Evolutionary conservation across 2,113 vertebrate genomes (phyloP), one percentile per base, ranked within the genome.

Genomic region (Microcebus tavaratra): DNA sequence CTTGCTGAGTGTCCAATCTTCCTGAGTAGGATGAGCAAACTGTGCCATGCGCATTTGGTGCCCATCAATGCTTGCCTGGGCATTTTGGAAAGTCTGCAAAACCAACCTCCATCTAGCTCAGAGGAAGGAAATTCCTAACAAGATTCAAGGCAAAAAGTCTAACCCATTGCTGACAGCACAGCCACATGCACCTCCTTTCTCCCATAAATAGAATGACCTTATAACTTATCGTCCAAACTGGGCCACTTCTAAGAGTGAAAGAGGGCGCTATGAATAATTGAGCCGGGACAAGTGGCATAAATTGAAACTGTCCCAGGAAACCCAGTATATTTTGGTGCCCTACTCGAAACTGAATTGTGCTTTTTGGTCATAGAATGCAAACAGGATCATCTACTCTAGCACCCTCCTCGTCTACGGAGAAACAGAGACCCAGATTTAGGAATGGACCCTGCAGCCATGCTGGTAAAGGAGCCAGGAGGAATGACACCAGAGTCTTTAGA

Each of bases 281-380:
- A 75, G 88, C 72, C 0, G 0, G 17, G 84, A 31, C 39, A 57
- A 59, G 87, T 6, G 45, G 45, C 42, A 4, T 25, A 23, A 14
- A 4, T 18, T 45, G 48, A 27, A 67, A 29, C 27, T 10, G 42
- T 53, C 95, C 67, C 85, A 3, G 83, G 87, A 87, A 36, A 39
- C 36, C 59, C 13, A 17, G 57, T 6, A 8, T 20, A 1, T 1
- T 0, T 3, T 18, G 39, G 1, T 13, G 67, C 15, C 9, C 36
- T 34, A 7, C 3, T 31, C 23, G 15, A 34, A 8, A 27, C 12
- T 21, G 9, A 55, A 31, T 5, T 31, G 45, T 2, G 29, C 34
- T 29, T 3, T n/a, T 21, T 5, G 29, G 70, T 83, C 21, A 55
- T 36, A 1, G 23, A 63, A 88, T 36, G 75, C 34, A 29, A 20